A percentile compares a stretch with the other conserved stretches of the same genome.
Evolutionary conservation across 2,113 vertebrate genomes (phyloP).

Genomic region (Trochalopteron elliotii): DNA sequence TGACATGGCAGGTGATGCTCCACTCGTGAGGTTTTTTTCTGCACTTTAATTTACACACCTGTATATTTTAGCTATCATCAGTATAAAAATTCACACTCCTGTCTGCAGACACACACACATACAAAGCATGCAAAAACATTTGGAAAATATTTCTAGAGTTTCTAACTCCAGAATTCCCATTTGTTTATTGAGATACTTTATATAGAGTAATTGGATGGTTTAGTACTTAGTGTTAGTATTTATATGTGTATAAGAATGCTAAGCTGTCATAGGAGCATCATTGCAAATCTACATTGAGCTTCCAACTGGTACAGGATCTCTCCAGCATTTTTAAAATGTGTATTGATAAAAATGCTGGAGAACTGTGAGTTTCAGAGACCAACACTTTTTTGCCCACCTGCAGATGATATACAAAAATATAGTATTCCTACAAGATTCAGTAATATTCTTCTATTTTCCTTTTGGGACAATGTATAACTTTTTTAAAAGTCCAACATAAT

Average conservation of each 20-base stretch:
- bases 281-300: neutral
- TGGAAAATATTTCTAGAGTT: neutral
- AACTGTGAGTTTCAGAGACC: neutral
- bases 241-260: neutral
- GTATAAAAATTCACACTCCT: neutral
- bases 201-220: neutral
- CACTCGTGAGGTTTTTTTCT: neutral
- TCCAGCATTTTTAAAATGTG: neutral
- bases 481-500: neutral
- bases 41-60: neutral
- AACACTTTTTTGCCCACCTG: neutral
- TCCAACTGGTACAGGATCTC: neutral
- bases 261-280: neutral
- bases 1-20: neutral
- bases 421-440: neutral
- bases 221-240: neutral
- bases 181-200: constrained; percentile 17
- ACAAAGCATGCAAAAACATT: neutral
- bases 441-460: neutral
- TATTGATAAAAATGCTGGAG: neutral
- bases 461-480: neutral
- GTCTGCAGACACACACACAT: neutral
- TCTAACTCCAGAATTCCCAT: neutral
- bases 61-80: neutral
- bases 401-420: neutral